Conservation (phyloP, 2,888 invertebrate genomes). For the Polydrusus tereticollis region DNA sequence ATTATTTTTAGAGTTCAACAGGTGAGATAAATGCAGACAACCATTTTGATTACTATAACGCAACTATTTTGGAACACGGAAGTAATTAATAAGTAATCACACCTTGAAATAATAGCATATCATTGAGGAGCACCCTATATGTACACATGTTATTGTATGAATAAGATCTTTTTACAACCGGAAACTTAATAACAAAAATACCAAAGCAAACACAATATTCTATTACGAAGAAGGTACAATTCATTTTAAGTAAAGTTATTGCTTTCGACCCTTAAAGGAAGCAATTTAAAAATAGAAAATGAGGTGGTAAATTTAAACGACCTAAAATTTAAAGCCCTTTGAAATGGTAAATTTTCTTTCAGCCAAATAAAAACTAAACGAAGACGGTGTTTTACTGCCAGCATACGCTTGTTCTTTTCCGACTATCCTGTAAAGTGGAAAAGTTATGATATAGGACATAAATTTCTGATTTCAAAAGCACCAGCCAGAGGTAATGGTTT, state of each 20-base stretch:
- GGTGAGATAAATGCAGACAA: no score
- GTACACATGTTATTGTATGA: no score
- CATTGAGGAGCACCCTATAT: no score
- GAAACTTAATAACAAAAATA: no score
- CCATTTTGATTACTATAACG: no score
- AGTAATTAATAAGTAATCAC: no score
- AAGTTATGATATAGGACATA: constrained; percentile 43
- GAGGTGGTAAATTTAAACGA: constrained; percentile 30
- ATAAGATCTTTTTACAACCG: no score
- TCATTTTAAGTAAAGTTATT: constrained; percentile 2
- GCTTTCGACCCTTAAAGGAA: constrained; percentile 6
- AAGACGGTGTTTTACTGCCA: constrained; percentile 34
- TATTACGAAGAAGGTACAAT: background rate
- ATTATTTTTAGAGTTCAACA: no score
- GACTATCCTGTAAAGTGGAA: constrained; percentile 9
- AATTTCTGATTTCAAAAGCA: constrained; percentile 41
- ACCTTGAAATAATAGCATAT: no score
- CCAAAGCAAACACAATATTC: background rate
- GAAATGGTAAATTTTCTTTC: constrained; percentile 41
- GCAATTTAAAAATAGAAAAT: constrained; percentile 20
- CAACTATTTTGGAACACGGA: no score
- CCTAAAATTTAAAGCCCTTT: constrained; percentile 39
- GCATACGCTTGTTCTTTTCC: constrained; percentile 34
- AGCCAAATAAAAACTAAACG: constrained; percentile 38
- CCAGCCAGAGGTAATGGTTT: background rate